Evolutionary conservation across 2,797 vertebrate species (phyloP).

Genomic region (Podarcis lilfordi): DNA sequence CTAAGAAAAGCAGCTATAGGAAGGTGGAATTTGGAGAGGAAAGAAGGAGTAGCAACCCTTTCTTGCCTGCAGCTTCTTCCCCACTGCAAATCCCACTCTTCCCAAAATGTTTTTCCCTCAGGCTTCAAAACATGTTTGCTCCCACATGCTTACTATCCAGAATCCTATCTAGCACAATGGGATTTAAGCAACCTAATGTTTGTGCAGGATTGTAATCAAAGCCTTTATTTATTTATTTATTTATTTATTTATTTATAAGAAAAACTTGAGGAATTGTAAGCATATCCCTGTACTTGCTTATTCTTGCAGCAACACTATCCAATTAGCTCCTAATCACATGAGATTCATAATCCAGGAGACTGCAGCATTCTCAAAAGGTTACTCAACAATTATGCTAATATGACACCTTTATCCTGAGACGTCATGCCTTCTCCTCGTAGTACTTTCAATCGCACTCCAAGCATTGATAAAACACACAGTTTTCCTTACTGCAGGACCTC

Average conservation of each 20-base stretch:
- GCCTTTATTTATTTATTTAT: background rate
- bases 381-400: slow-evolving; percentile 64
- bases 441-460: slow-evolving; percentile 68
- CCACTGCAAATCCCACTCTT: background rate
- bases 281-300: slow-evolving; percentile 69
- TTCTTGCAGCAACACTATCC: slow-evolving; percentile 55
- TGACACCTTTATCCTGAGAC: slow-evolving; percentile 64
- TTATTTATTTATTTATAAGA: background rate
- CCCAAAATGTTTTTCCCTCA: background rate
- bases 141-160: background rate
- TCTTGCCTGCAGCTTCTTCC: background rate
- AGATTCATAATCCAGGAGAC: slow-evolving; percentile 61
- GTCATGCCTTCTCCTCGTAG: slow-evolving; percentile 61
- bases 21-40: background rate
- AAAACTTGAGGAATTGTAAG: slow-evolving; percentile 33
- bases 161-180: background rate
- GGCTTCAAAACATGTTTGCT: background rate
- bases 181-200: background rate
- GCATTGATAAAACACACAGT: slow-evolving; percentile 62
- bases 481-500: slow-evolving; percentile 69
- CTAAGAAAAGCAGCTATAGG: background rate
- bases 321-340: slow-evolving; percentile 68
- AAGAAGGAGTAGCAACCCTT: background rate
- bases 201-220: background rate
- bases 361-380: slow-evolving; percentile 67